Evolutionary conservation across 2,797 vertebrate species (phyloP), one percentile per base, ranked within the genome.

Genomic region (Protosalanx chinensis): DNA sequence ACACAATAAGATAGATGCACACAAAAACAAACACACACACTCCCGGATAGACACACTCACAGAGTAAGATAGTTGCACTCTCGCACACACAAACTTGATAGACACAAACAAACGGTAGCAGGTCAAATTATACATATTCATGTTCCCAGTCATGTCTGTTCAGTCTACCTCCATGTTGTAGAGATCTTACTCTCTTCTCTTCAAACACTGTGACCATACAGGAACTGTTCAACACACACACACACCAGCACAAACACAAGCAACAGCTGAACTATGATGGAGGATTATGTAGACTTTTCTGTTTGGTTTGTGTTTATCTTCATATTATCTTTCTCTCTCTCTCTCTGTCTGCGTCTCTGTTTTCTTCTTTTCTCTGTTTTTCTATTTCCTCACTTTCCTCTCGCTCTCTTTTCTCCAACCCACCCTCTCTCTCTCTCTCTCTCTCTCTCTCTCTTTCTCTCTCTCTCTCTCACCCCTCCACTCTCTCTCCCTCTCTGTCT

Each of bases 211-310:
- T 81, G 65, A 41, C 37, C 37, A 41, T 41, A 41, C 37, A 41
- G 37, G 37, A 41, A 41, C 37, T 41, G 37, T 12, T 12, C 37
- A 41, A 41, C 35, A 41, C 37, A 41, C 35, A 37, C 6, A 41
- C 37, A 41, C 35, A 7, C 35, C 35, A 37, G 12, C 37, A 41
- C 37, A 37, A 6, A 37, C 35, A 7, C 35, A 5, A 37, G 7
- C 37, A 80, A 76, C 76, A 72, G 64, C 81, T 64, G 74, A 82
- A 67, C 62, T 67, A 76, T 87, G 83, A 85, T 85, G 90, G 90
- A 85, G 88, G 88, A 91, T 93, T 96, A 93, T 94, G 93, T 91
- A 94, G 93, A 90, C 81, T 78, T 84, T 92, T 90, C 87, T 87
- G 85, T 79, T 91, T 90, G 91, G 79, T 92, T 92, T 85, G 76